These are phyloP conservation scores for Hesperia comma DNA, from an alignment of 2,888 invertebrate genomes.

Conservation along the genomic window DNA sequence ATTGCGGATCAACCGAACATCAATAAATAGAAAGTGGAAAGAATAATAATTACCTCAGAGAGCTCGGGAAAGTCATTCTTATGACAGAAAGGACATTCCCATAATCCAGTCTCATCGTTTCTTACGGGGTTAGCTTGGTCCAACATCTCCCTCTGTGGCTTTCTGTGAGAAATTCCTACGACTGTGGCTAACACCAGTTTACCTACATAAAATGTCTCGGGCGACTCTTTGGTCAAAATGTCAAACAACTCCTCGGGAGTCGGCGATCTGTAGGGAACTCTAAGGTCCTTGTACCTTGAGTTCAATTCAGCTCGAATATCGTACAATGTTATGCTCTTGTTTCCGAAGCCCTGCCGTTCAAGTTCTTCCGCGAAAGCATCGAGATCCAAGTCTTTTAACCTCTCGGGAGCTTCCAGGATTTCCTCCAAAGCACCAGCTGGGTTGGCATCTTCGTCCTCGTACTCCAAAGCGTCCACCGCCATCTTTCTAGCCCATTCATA, in stretches of 20 bases:
- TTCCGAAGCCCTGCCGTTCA: slow-evolving; percentile 94
- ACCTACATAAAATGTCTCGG: slow-evolving; percentile 95
- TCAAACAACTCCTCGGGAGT: slow-evolving; percentile 96
- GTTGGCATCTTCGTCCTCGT: slow-evolving; percentile 98
- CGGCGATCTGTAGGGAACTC: slow-evolving; percentile 90
- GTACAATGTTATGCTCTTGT: slow-evolving; percentile 97
- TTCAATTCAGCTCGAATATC: slow-evolving; percentile 98
- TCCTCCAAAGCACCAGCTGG: slow-evolving; percentile 99
- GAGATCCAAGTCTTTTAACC: slow-evolving; percentile 97
- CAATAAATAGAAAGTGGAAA: too few relatives aligned
- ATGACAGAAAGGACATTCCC: slow-evolving; percentile 99
- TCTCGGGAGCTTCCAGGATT: slow-evolving; percentile 97
- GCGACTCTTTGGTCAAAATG: slow-evolving; percentile 97
- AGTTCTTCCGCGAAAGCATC: slow-evolving; percentile 99
- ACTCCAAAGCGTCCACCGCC: slow-evolving; percentile 99
- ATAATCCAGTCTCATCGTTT: slow-evolving; percentile 96
- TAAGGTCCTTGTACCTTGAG: slow-evolving; percentile 95
- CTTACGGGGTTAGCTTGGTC: slow-evolving; percentile 98
- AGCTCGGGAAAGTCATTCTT: slow-evolving; percentile 98
- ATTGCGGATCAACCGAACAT: too few relatives aligned
- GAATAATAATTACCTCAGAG: slow-evolving; percentile 85
- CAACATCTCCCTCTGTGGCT: slow-evolving; percentile 96
- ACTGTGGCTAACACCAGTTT: slow-evolving; percentile 94
- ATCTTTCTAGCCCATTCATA: slow-evolving; percentile 99
- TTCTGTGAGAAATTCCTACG: slow-evolving; percentile 91